These are phyloP conservation scores for Knipowitschia caucasica DNA, from an alignment of 2,797 vertebrate genomes.

Conservation along the genomic window DNA sequence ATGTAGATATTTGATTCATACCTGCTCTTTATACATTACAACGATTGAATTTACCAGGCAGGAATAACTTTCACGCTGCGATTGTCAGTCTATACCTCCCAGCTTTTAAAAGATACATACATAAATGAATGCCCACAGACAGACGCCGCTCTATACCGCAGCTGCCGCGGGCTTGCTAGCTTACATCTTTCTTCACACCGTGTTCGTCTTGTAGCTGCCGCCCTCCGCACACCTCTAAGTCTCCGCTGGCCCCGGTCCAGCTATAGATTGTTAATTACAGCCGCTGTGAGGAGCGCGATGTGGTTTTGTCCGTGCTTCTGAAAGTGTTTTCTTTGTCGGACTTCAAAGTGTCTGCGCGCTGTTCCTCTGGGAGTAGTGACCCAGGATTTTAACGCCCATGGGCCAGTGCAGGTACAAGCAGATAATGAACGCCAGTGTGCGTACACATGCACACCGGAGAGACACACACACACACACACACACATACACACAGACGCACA, in stretches of 20 bases:
- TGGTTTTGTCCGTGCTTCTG: slow-evolving; percentile 55
- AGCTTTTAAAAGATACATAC: slow-evolving; percentile 7
- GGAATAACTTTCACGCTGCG: slow-evolving; percentile 28
- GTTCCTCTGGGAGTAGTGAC: slow-evolving; percentile 71
- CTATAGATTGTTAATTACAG: slow-evolving; percentile 75
- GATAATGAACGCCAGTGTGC: slow-evolving; percentile 46
- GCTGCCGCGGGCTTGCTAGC: slow-evolving; percentile 41
- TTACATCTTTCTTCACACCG: slow-evolving; percentile 22
- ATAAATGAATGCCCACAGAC: slow-evolving; percentile 8
- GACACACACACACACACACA: slow-evolving; percentile 2
- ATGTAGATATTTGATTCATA: background rate
- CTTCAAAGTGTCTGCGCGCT: slow-evolving; percentile 69
- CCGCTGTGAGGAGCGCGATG: slow-evolving; percentile 53
- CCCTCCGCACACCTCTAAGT: slow-evolving; percentile 29
- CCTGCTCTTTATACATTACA: background rate
- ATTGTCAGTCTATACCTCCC: slow-evolving; percentile 3
- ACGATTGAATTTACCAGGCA: slow-evolving; percentile 1
- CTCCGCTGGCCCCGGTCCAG: slow-evolving; percentile 63
- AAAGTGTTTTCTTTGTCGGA: slow-evolving; percentile 58
- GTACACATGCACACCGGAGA: background rate
- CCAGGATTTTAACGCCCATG: slow-evolving; percentile 64
- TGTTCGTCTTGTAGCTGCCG: slow-evolving; percentile 6
- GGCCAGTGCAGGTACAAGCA: slow-evolving; percentile 55
- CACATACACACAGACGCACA: background rate
- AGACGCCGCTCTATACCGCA: slow-evolving; percentile 19